phyloP scores from a whole-genome alignment of 1,140 invertebrate species.

The Anoplolepis gracilipes region DNA sequence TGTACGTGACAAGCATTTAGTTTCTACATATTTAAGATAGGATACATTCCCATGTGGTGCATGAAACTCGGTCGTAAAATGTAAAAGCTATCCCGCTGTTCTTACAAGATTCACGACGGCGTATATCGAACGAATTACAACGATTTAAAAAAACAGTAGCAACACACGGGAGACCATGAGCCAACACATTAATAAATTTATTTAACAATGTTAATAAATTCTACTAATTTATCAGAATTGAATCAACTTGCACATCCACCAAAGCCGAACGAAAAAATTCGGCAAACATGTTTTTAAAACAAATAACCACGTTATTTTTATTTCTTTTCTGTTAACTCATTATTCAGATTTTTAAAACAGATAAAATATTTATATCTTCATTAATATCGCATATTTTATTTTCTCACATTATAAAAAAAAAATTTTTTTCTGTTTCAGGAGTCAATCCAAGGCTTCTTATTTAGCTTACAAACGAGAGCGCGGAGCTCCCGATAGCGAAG shows the following conservation, averaged over 20 bases:
- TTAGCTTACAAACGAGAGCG: slow-evolving; percentile 89
- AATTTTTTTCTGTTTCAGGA: slow-evolving; percentile 87
- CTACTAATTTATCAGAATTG: background rate
- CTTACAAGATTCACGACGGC: background rate
- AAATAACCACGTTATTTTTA: background rate
- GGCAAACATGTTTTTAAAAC: background rate
- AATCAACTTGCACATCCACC: background rate
- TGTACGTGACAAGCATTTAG: slow-evolving; percentile 13
- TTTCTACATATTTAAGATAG: background rate
- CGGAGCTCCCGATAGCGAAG: slow-evolving; percentile 89
- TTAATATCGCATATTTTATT: background rate
- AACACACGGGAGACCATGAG: background rate
- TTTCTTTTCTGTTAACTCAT: background rate
- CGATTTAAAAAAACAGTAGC: background rate
- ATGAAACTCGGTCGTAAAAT: slow-evolving; percentile 50
- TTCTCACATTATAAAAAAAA: background rate
- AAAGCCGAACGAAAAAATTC: background rate
- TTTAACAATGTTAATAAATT: background rate
- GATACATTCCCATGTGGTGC: slow-evolving; percentile 18
- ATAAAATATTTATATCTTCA: slow-evolving; percentile 14
- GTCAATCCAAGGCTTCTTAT: slow-evolving; percentile 93
- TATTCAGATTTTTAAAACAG: background rate
- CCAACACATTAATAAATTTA: background rate
- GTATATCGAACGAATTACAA: slow-evolving; percentile 22
- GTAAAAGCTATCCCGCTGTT: background rate